Conservation (phyloP, 2,888 invertebrate species). For the Volucella inflata region DNA sequence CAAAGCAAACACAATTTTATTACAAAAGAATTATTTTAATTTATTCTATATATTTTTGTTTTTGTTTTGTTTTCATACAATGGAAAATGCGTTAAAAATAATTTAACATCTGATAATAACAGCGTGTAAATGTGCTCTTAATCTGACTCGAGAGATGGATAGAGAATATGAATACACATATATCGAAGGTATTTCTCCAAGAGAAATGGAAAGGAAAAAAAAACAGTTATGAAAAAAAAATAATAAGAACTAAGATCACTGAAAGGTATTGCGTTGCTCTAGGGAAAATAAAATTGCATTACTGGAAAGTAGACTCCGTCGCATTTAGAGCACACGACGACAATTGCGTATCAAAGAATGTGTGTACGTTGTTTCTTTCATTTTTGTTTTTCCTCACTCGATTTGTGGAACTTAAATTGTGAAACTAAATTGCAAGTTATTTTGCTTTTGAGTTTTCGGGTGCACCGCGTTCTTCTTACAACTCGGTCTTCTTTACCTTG, state of each 20-base stretch:
- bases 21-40: slow-evolving; percentile 70
- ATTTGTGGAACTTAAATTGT: slow-evolving; percentile 67
- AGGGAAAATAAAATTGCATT: slow-evolving; percentile 23
- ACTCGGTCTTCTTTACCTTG: slow-evolving; percentile 84
- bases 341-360: slow-evolving; percentile 39
- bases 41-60: slow-evolving; percentile 59
- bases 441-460: slow-evolving; percentile 34
- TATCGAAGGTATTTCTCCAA: slow-evolving; percentile 17
- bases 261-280: slow-evolving; percentile 31
- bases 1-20: slow-evolving; percentile 25
- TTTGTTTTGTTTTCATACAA: slow-evolving; percentile 42
- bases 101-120: slow-evolving; percentile 63
- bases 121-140: slow-evolving; percentile 52
- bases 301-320: slow-evolving; percentile 27
- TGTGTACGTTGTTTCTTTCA: slow-evolving; percentile 14
- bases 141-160: slow-evolving; percentile 52
- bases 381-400: slow-evolving; percentile 44
- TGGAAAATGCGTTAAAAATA: slow-evolving; percentile 69
- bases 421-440: slow-evolving; percentile 55
- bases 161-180: slow-evolving; percentile 34
- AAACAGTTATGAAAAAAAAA: background rate
- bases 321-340: background rate
- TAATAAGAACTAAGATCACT: slow-evolving; percentile 28
- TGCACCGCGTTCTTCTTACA: slow-evolving; percentile 77
- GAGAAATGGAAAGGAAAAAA: slow-evolving; percentile 2